These are phyloP conservation scores for Phlogophora meticulosa DNA, from an alignment of 2,888 invertebrate species.

Conservation along the genomic window DNA sequence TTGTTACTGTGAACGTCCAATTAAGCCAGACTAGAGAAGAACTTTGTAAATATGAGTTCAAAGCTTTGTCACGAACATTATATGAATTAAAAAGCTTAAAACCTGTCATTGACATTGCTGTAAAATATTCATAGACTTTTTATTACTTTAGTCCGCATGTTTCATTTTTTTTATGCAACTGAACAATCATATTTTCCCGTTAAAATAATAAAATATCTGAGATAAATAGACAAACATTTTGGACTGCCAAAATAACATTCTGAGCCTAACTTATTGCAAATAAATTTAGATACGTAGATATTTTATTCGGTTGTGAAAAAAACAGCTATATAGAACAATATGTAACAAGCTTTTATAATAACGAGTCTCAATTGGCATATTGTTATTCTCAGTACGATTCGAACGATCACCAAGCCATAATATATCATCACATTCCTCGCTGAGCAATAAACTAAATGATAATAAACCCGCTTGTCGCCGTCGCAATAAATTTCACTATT, in stretches of 20 bases:
- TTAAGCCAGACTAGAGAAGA: conserved; percentile 17
- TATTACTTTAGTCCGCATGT: conserved; percentile 27
- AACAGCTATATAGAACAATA: conserved; percentile 1
- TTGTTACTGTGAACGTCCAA: conserved; percentile 22
- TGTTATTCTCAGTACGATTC: conserved; percentile 39
- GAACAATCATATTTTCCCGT: conserved; percentile 4
- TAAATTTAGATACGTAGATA: conserved; percentile 14
- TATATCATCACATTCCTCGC: conserved; percentile 57
- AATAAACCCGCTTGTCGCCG: conserved; percentile 69
- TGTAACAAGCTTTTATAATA: background rate
- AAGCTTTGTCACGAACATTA: conserved; percentile 24
- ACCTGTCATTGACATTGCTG: background rate
- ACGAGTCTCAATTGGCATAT: conserved; percentile 42
- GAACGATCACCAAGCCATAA: conserved; percentile 46
- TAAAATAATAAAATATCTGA: background rate
- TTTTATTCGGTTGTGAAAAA: background rate
- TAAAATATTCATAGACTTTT: conserved; percentile 31
- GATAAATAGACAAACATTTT: conserved; percentile 29
- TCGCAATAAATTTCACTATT: conserved; percentile 69
- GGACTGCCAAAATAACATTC: background rate
- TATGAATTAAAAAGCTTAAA: conserved; percentile 15
- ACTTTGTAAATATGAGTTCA: conserved; percentile 1
- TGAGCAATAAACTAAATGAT: conserved; percentile 69
- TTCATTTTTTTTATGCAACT: conserved; percentile 24
- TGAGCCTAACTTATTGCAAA: conserved; percentile 15